Evolutionary conservation across 2,113 vertebrate species (phyloP).

Genomic region (Malurus elegans): DNA sequence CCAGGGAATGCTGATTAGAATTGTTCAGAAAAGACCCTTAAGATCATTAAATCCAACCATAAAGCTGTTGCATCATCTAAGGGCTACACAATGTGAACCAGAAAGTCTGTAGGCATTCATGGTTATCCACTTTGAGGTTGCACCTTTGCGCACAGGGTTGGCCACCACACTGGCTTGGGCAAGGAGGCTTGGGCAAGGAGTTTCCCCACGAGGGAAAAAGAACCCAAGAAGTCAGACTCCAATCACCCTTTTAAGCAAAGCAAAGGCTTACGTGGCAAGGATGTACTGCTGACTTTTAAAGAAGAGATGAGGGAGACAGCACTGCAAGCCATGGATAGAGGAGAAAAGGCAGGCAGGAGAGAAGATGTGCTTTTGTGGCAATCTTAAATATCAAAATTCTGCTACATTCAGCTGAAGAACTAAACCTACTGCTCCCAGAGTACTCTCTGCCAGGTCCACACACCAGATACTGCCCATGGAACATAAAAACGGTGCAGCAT

Average conservation of each 20-base stretch:
- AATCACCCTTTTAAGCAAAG: not conserved
- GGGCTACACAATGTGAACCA: not conserved
- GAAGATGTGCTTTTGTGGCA: accelerated
- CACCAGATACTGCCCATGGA: not conserved
- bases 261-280: not conserved
- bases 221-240: not conserved
- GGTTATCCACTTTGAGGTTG: not conserved
- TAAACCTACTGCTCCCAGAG: not conserved
- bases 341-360: not conserved
- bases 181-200: not conserved
- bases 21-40: not conserved
- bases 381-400: not conserved
- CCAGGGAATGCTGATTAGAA: not conserved
- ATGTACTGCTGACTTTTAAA: not conserved
- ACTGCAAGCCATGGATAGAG: not conserved
- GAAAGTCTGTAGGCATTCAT: not conserved
- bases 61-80: not conserved
- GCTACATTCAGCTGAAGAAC: not conserved
- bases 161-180: not conserved
- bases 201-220: not conserved
- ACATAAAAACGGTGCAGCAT: not conserved
- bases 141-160: not conserved
- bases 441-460: not conserved
- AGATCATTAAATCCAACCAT: not conserved
- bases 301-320: not conserved